Conservation (phyloP, 2,888 invertebrate genomes). For the Clunio marinus region DNA sequence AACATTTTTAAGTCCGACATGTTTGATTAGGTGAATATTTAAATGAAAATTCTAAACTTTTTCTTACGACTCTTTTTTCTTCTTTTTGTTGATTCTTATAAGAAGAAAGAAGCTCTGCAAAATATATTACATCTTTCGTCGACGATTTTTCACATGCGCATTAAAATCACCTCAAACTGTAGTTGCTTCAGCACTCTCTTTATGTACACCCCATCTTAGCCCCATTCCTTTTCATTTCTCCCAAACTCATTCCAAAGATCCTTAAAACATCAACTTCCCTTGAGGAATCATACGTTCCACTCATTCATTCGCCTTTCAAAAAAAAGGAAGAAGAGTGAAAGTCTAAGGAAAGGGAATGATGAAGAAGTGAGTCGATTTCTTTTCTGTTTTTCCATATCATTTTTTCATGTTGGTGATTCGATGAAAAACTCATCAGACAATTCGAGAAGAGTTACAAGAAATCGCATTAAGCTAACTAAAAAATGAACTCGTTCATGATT, state of each 20-base stretch:
- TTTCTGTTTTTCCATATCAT: no score
- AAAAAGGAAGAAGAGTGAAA: no score
- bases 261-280: background rate
- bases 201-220: conserved; percentile 3
- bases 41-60: no score
- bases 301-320: background rate
- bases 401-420: background rate
- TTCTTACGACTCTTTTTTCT: background rate
- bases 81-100: background rate
- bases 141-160: conserved; percentile 33
- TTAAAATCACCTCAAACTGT: conserved; percentile 32
- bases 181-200: background rate
- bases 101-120: background rate
- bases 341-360: no score
- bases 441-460: background rate
- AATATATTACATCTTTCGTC: background rate
- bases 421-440: conserved; percentile 10
- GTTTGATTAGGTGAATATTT: no score
- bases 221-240: background rate
- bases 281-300: background rate
- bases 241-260: background rate
- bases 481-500: no score
- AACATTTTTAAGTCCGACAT: no score
- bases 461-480: no score
- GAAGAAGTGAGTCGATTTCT: no score